phyloP scores from a whole-genome alignment of 2,888 invertebrate genomes.

The Dryomyza anilis region DNA sequence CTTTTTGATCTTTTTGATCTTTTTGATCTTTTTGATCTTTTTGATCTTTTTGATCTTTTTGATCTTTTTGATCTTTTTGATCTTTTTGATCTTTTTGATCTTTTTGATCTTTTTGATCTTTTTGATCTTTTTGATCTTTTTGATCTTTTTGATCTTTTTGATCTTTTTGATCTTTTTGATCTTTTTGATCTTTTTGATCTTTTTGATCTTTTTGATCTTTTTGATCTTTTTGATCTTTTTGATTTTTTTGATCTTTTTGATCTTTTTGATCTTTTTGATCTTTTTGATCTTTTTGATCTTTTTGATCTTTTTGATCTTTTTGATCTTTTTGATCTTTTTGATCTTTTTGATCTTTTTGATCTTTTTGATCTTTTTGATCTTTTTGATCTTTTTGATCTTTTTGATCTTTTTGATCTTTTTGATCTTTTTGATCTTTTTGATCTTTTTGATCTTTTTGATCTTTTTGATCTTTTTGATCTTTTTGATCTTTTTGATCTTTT shows the following conservation, averaged over 20 bases:
- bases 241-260: background rate
- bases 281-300: background rate
- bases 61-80: too few relatives aligned
- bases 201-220: background rate
- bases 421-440: background rate
- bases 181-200: background rate
- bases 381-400: background rate
- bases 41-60: too few relatives aligned
- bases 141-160: background rate
- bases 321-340: background rate
- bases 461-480: too few relatives aligned
- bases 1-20: too few relatives aligned
- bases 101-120: too few relatives aligned
- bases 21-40: too few relatives aligned
- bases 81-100: too few relatives aligned
- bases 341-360: background rate
- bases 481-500: too few relatives aligned
- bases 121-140: background rate
- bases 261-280: background rate
- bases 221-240: background rate
- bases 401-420: background rate
- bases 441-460: too few relatives aligned
- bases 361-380: background rate
- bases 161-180: background rate
- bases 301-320: background rate